Evolutionary conservation across 2,888 invertebrate species (phyloP), one percentile per base, ranked within the genome.

Genomic region (Resseliella maxima): DNA sequence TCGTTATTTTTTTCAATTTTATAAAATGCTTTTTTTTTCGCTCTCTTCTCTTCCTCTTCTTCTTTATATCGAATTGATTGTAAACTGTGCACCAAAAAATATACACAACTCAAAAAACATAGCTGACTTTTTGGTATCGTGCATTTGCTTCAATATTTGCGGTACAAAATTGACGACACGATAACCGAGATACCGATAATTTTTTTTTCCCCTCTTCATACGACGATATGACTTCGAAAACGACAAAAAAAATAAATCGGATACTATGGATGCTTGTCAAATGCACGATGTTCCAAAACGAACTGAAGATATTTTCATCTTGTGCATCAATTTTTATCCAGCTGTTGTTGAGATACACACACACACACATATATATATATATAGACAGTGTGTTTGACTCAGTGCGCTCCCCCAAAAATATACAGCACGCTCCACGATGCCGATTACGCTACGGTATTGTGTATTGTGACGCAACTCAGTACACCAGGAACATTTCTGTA

Each of bases 271-370:
- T 83, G 83, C 83, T 36, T 83, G 83, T 38, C 38, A 83, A 83
- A 83, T 83, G 83, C 36, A 83, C 83, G 83, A 83, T 83, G 83
- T 83, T 83, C 83, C 83, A 24, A 83, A 38, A n/a, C 83, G 83
- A 83, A 83, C 83, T 83, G 83, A 83, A 83, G 83, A 83, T 83
- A 83, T 83, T 83, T 83, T 83, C 83, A 83, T 83, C 83, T 83
- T 83, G 83, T 83, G 83, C 83, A 83, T 83, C 83, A 83, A 83
- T 83, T 83, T 83, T 83, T 83, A 83, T 83, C 83, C 83, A 83
- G 36, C 38, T 83, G 38, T 83, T 83, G 83, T 83, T 83, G 83
- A 24, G 36, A 38, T 83, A 83, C 83, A 83, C 38, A n/a, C 83
- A n/a, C n/a, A n/a, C n/a, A n/a, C n/a, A n/a, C n/a, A n/a, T n/a